phyloP scores from a whole-genome alignment of 2,113 vertebrate genomes.

The Podarcis cretensis region DNA sequence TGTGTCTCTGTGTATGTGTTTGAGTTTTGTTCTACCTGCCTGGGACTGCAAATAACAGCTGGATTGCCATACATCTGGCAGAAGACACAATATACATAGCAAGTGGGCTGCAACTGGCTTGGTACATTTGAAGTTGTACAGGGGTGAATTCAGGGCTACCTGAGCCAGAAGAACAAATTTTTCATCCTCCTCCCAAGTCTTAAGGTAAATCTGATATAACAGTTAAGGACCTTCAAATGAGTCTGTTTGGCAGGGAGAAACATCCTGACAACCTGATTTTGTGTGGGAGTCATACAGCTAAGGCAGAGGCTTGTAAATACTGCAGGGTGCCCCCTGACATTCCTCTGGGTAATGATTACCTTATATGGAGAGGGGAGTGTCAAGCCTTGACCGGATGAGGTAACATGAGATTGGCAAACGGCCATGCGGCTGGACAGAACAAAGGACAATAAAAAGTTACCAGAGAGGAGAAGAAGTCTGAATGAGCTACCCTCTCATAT shows the following conservation, averaged over 20 bases:
- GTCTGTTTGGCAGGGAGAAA: background rate
- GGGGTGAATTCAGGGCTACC: background rate
- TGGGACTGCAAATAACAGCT: background rate
- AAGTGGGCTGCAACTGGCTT: background rate
- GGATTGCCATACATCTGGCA: background rate
- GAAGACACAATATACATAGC: background rate
- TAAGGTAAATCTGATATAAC: background rate
- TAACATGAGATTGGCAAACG: too few species aligned
- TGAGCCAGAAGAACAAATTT: background rate
- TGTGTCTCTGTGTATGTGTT: background rate
- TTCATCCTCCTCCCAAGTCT: too few species aligned
- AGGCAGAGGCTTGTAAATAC: too few species aligned
- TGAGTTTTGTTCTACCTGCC: background rate
- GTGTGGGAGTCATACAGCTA: too few species aligned
- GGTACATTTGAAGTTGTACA: background rate
- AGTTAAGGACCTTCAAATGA: background rate
- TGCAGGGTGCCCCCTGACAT: too few species aligned
- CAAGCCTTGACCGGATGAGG: too few species aligned
- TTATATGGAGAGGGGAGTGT: too few species aligned
- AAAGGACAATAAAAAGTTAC: too few species aligned
- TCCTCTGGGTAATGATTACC: too few species aligned
- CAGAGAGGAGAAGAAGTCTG: too few species aligned
- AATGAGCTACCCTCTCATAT: too few species aligned
- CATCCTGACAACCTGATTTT: background rate
- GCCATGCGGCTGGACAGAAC: too few species aligned